Conservation (phyloP, 2,797 vertebrate genomes). For the Poeciliopsis gracilis region DNA sequence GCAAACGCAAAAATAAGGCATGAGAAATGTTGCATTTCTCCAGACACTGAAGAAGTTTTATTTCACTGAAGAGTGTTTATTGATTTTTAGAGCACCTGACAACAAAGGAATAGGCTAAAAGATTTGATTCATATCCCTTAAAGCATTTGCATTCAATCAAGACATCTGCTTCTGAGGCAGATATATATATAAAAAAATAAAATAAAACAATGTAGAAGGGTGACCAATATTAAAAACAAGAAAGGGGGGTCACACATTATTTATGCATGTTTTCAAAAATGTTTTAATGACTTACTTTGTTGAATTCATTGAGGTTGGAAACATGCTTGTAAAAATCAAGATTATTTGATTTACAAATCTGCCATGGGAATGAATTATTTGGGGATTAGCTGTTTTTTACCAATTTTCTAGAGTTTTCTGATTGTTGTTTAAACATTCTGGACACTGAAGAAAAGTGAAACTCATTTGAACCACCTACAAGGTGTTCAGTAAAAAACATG, state of each 20-base stretch:
- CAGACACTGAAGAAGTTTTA: constrained; percentile 39
- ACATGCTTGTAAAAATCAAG: neutral
- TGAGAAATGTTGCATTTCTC: constrained; percentile 29
- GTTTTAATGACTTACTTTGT: neutral
- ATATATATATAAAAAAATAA: neutral
- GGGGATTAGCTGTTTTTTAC: neutral
- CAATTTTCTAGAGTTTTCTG: neutral
- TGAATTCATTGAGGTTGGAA: neutral
- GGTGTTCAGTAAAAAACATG: neutral
- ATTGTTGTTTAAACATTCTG: neutral
- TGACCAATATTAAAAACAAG: neutral
- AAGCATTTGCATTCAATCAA: neutral
- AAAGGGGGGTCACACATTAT: neutral
- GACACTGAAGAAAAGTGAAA: neutral
- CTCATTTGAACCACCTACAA: neutral
- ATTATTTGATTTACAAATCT: neutral
- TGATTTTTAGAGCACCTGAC: neutral
- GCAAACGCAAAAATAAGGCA: neutral
- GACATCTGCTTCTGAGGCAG: neutral
- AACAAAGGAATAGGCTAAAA: constrained; percentile 22
- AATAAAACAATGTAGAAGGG: neutral
- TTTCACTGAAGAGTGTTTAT: neutral
- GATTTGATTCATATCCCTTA: neutral
- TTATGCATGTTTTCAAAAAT: neutral
- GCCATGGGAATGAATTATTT: neutral